Percentiles rank a stretch among this genome's conserved stretches.
phyloP scores from a whole-genome alignment of 2,888 invertebrate genomes.

The Netelia virgata region DNA sequence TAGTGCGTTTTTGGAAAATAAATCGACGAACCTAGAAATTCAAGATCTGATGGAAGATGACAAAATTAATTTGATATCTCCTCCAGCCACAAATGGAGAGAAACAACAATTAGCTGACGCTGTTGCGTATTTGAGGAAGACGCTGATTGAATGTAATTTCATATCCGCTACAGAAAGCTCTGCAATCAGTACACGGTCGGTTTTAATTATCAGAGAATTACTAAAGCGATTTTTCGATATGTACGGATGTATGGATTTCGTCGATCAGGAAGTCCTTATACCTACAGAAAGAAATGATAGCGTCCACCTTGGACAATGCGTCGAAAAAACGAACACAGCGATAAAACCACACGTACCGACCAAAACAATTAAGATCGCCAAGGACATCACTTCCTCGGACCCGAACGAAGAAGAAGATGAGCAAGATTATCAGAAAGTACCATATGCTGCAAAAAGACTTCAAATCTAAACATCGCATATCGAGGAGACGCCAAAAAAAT shows the following conservation, averaged over 20 bases:
- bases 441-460: neutral
- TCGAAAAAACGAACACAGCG: neutral
- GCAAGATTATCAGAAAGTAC: neutral
- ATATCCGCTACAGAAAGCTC: neutral
- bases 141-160: neutral
- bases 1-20: neutral
- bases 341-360: neutral
- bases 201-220: slow-evolving; percentile 3
- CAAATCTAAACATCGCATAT: neutral
- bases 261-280: neutral
- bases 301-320: neutral
- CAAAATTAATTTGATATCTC: neutral
- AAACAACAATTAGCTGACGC: slow-evolving; percentile 2
- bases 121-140: neutral
- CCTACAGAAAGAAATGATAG: neutral
- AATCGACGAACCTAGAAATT: neutral
- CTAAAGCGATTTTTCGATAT: slow-evolving; percentile 3
- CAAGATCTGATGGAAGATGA: neutral
- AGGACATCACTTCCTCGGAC: neutral
- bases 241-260: neutral
- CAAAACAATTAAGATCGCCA: slow-evolving; percentile 1
- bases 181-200: slow-evolving; percentile 1
- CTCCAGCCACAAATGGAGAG: neutral
- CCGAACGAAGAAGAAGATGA: slow-evolving; percentile 3
- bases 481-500: neutral